Evolutionary conservation across 2,888 invertebrate genomes (phyloP).

Genomic region (Marronus borbonicus): DNA sequence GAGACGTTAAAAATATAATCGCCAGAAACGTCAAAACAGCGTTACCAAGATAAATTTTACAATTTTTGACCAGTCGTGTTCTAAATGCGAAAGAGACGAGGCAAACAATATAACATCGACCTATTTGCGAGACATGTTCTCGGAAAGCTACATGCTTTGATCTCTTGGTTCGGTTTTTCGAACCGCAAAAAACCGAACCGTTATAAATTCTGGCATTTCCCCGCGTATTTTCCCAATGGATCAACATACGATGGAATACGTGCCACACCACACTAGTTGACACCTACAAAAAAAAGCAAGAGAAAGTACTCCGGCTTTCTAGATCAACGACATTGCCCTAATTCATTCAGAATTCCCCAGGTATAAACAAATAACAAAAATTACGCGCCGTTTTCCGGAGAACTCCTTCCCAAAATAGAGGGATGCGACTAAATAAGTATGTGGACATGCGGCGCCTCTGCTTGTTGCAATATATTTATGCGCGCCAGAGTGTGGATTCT

Average conservation of each 20-base stretch:
- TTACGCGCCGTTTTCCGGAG: neutral
- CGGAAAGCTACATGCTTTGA: conserved; percentile 45
- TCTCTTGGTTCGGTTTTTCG: conserved; percentile 49
- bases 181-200: conserved; percentile 49
- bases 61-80: neutral
- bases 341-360: conserved; percentile 37
- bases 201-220: conserved; percentile 49
- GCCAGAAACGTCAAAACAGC: neutral
- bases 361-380: conserved; percentile 26
- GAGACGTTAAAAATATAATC: conserved; percentile 16
- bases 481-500: too few relatives aligned
- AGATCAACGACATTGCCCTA: conserved; percentile 41
- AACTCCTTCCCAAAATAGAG: conserved; percentile 4
- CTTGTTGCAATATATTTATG: neutral
- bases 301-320: conserved; percentile 30
- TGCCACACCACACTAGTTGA: neutral
- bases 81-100: neutral
- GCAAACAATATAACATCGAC: conserved; percentile 5
- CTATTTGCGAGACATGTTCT: conserved; percentile 25
- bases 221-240: conserved; percentile 52
- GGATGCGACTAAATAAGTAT: neutral
- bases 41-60: neutral
- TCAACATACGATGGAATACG: conserved; percentile 45
- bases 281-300: neutral
- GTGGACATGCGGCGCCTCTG: too few relatives aligned